Conservation (phyloP, 2,888 invertebrate genomes). For the Scaptomyza reducta region DNA sequence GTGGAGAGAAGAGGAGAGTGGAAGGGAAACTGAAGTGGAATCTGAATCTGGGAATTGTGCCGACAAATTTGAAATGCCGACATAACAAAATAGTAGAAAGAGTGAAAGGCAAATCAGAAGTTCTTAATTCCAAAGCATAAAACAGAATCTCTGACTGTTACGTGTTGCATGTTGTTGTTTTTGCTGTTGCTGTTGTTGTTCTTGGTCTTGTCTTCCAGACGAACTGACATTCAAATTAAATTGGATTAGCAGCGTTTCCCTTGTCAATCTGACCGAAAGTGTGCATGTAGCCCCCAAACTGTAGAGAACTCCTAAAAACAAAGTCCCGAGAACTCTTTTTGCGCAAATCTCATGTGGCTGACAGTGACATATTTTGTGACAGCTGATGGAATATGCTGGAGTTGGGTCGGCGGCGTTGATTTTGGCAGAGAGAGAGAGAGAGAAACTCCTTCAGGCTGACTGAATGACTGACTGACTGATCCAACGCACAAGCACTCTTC, state of each 20-base stretch:
- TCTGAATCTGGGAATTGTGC: slow-evolving; percentile 37
- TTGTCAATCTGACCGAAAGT: slow-evolving; percentile 79
- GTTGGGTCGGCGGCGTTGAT: slow-evolving; percentile 45
- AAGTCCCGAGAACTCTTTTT: slow-evolving; percentile 37
- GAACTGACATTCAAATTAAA: slow-evolving; percentile 83
- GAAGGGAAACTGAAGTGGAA: background rate
- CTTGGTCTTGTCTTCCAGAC: slow-evolving; percentile 79
- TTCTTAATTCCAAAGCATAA: slow-evolving; percentile 57
- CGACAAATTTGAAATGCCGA: slow-evolving; percentile 71
- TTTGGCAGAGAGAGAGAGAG: slow-evolving; percentile 22
- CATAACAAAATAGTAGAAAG: slow-evolving; percentile 57
- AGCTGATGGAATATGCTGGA: slow-evolving; percentile 82
- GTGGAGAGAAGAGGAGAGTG: slow-evolving; percentile 4
- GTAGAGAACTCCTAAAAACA: slow-evolving; percentile 22
- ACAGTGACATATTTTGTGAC: slow-evolving; percentile 84
- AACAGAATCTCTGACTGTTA: slow-evolving; percentile 26
- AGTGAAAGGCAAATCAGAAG: slow-evolving; percentile 62
- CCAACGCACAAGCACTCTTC: slow-evolving; percentile 16
- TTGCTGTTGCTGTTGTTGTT: slow-evolving; percentile 40
- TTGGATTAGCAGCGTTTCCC: slow-evolving; percentile 83
- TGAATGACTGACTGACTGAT: slow-evolving; percentile 14
- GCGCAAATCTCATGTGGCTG: slow-evolving; percentile 80
- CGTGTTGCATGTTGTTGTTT: slow-evolving; percentile 27
- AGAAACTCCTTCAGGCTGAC: slow-evolving; percentile 4
- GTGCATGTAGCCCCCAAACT: slow-evolving; percentile 28